Evolutionary conservation across 2,888 invertebrate genomes (phyloP).

Genomic region (Conus canariensis): DNA sequence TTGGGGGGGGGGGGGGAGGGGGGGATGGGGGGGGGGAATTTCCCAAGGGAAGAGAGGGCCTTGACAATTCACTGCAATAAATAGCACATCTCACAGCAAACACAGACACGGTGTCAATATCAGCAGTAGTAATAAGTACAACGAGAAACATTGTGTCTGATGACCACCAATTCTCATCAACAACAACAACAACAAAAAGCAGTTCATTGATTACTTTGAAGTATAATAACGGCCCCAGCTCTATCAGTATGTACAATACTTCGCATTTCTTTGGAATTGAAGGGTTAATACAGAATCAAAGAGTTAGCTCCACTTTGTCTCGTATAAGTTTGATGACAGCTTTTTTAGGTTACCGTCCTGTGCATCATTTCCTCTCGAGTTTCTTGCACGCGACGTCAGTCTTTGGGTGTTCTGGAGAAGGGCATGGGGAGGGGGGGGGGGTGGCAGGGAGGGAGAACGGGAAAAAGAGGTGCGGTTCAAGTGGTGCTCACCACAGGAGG

Average conservation of each 20-base stretch:
- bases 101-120: background rate
- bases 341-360: background rate
- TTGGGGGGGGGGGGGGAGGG: background rate
- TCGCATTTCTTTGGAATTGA: background rate
- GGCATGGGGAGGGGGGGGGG: background rate
- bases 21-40: background rate
- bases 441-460: too few relatives aligned
- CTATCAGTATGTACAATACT: background rate
- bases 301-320: background rate
- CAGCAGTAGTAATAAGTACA: conserved; percentile 31
- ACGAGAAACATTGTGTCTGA: background rate
- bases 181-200: too few relatives aligned
- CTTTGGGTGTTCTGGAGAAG: background rate
- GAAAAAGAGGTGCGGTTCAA: too few relatives aligned
- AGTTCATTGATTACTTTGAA: too few relatives aligned
- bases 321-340: background rate
- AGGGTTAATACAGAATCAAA: background rate
- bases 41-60: too few relatives aligned
- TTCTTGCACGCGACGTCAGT: background rate
- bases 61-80: conserved; percentile 26
- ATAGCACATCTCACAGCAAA: conserved; percentile 22
- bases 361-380: background rate
- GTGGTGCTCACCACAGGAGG: too few relatives aligned
- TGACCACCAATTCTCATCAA: background rate
- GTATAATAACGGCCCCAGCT: background rate